Base-by-base conservation (phyloP, 2,888 invertebrate species). In the Caenorhabditis sp. region DNA sequence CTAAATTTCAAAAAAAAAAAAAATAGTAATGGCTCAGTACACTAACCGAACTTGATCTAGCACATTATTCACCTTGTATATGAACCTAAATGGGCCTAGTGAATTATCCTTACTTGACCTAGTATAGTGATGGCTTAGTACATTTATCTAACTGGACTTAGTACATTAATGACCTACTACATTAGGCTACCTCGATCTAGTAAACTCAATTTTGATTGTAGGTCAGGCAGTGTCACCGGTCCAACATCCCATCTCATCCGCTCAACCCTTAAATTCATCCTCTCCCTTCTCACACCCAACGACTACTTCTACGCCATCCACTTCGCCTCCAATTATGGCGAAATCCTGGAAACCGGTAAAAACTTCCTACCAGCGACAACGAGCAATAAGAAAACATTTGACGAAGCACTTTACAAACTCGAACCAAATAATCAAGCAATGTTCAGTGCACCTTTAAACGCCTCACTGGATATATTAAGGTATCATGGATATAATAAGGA, bases 331-430 rank as follows among this genome's bases (percentile, higher is more conserved):
- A 17, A 14, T 17, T 43, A 12, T 14, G 43, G 14, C 3, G 2
- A 67, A 76, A 68, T 27, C 68, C 78, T 3, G 69, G 67, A 49
- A 80, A 78, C 58, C 64, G 73, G 31, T 31, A 4, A 54, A 5
- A 78, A 80, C 14, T 87, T 87, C 70, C 65, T 87, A 17, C 87
- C 84, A 20, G 87, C 87, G 1, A 87, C 86, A 0, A 84, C 86
- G 3, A 68, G 82, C 21, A 87, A 87, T 65, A 87, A 87, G 58
- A 79, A 77, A 58, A 67, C 83, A 8, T 83, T 85, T 72, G 81
- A 78, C 61, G 80, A 84, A 43, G 76, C 75, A 56, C 59, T 85
- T 62, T 78, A 78, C 38, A 77, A 75, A 63, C 66, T 85, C 10
- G 84, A 86, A 63, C 84, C 83, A 59, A 73, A 72, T 20, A 86